phyloP scores from a whole-genome alignment of 2,113 vertebrate species.

The Arothron firmamentum region DNA sequence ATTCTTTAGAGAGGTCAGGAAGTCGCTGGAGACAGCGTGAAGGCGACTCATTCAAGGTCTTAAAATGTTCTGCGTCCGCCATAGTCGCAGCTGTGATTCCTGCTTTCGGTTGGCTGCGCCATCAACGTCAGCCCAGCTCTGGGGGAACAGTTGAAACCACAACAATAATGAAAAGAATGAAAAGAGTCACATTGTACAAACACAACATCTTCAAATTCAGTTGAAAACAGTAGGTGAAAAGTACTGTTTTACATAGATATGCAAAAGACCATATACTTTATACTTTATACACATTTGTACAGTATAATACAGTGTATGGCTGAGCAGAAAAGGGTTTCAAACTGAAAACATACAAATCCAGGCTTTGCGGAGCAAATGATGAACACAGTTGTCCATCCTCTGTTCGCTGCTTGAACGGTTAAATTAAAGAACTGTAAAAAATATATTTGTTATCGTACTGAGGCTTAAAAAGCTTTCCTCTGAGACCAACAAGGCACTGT shows the following conservation, averaged over 20 bases:
- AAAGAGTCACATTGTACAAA: conserved; percentile 27
- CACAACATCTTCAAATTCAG: conserved; percentile 47
- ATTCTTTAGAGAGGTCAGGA: conserved; percentile 20
- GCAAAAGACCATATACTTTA: conserved; percentile 50
- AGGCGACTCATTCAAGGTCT: conserved; percentile 17
- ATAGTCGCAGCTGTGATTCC: conserved; percentile 57
- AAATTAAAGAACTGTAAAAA: conserved; percentile 55
- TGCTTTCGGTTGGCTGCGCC: conserved; percentile 56
- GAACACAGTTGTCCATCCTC: conserved; percentile 26
- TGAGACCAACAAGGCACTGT: conserved; percentile 69
- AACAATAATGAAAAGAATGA: conserved; percentile 10
- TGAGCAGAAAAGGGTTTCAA: conserved; percentile 39
- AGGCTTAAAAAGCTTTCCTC: conserved; percentile 55
- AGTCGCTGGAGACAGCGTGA: conserved; percentile 31
- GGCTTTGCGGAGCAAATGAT: conserved; percentile 34
- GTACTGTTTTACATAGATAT: conserved; percentile 53
- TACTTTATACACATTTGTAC: conserved; percentile 61
- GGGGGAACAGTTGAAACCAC: not conserved
- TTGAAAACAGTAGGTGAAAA: conserved; percentile 60
- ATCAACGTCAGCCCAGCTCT: conserved; percentile 44
- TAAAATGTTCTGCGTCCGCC: not conserved
- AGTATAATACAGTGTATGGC: conserved; percentile 60
- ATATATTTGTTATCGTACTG: conserved; percentile 44
- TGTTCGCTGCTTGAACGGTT: conserved; percentile 25
- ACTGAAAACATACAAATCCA: conserved; percentile 25